These are phyloP conservation scores for Xyrichtys novacula DNA, from an alignment of 2,797 vertebrate species.

Conservation along the genomic window DNA sequence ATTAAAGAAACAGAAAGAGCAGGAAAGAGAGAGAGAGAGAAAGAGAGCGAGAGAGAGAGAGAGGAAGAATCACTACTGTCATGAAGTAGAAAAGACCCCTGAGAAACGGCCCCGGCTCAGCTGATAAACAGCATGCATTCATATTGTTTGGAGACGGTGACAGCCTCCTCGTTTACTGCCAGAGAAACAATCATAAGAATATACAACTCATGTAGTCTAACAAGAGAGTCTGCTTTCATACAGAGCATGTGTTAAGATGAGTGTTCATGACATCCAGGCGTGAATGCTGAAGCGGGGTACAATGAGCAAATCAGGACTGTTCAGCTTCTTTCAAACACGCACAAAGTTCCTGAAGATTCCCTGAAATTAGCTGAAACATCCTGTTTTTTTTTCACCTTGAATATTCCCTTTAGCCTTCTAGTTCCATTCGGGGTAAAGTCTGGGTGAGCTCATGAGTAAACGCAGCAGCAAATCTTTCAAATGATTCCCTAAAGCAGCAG, in stretches of 20 bases:
- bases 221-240: slow-evolving; percentile 45
- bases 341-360: no score
- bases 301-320: neutral
- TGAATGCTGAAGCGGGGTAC: neutral
- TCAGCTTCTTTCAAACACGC: no score
- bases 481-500: no score
- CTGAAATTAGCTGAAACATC: no score
- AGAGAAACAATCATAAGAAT: slow-evolving; percentile 70
- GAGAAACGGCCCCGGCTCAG: slow-evolving; percentile 64
- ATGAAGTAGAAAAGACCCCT: slow-evolving; percentile 81
- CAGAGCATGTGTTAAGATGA: slow-evolving; percentile 32
- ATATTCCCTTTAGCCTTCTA: no score
- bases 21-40: slow-evolving; percentile 20
- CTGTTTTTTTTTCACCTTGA: no score
- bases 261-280: slow-evolving; percentile 10
- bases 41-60: slow-evolving; percentile 9
- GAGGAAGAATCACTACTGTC: slow-evolving; percentile 64
- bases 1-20: slow-evolving; percentile 71
- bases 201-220: slow-evolving; percentile 35
- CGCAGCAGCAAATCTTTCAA: no score
- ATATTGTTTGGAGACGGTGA: slow-evolving; percentile 72
- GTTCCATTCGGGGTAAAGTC: no score
- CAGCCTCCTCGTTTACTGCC: slow-evolving; percentile 45
- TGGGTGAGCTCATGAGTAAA: no score
- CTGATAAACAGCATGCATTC: slow-evolving; percentile 75